Percentiles rank a stretch among this genome's conserved stretches.
Conservation (phyloP, 2,797 vertebrate genomes). For the Sitta carolinensis region DNA sequence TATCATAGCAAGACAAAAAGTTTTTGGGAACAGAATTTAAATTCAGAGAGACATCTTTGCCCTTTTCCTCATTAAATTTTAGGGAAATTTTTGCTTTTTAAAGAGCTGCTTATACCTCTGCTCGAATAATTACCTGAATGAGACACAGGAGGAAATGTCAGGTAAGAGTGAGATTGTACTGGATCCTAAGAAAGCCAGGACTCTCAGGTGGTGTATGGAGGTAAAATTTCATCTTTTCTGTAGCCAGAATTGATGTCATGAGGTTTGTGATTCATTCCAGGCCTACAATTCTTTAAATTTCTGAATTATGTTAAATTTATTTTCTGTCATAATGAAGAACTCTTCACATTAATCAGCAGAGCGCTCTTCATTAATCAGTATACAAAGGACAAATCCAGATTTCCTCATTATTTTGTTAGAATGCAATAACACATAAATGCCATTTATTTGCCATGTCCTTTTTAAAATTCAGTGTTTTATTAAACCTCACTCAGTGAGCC, state of each 20-base stretch:
- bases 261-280: background rate
- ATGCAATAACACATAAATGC: background rate
- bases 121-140: background rate
- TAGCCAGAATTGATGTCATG: background rate
- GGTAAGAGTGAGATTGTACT: background rate
- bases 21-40: background rate
- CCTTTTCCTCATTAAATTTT: background rate
- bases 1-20: background rate
- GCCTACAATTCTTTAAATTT: background rate
- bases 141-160: background rate
- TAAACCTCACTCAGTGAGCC: background rate
- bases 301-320: background rate
- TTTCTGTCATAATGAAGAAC: background rate
- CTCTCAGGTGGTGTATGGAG: background rate
- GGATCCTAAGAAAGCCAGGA: background rate
- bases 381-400: background rate
- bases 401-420: constrained; percentile 12
- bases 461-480: background rate
- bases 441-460: background rate
- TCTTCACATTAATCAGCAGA: background rate
- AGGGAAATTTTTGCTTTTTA: background rate
- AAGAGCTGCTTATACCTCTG: background rate
- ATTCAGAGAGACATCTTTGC: background rate
- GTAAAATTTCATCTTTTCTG: background rate
- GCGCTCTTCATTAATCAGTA: background rate